These are phyloP conservation scores for Rhynchonycteris naso DNA, from an alignment of 2,797 vertebrate species.

Conservation along the genomic window DNA sequence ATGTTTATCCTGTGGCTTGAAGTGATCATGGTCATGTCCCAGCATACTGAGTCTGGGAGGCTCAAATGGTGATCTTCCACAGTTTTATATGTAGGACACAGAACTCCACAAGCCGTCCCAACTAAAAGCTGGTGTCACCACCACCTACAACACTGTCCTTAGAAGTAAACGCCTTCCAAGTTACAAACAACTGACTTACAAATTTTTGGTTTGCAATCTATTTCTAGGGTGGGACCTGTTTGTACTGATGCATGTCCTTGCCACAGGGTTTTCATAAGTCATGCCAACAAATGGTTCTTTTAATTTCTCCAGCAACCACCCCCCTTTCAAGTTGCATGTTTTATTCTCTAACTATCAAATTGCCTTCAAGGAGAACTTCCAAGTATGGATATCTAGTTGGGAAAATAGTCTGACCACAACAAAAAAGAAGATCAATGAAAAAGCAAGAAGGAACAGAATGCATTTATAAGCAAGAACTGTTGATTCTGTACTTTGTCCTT, in stretches of 20 bases:
- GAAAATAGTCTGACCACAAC: conserved; percentile 25
- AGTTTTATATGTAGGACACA: neutral
- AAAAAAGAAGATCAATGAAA: conserved; percentile 42
- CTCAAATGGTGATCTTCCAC: neutral
- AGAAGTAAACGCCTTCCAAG: neutral
- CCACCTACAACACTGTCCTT: neutral
- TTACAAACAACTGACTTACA: conserved; percentile 34
- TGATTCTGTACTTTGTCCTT: conserved; percentile 66
- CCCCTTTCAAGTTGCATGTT: conserved; percentile 12
- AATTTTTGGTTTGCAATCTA: conserved; percentile 14
- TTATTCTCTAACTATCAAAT: conserved; percentile 17
- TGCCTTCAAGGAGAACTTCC: conserved; percentile 16
- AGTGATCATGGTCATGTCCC: neutral
- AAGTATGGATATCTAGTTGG: neutral
- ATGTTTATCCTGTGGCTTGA: neutral
- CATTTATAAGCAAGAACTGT: conserved; percentile 18
- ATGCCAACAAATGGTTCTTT: conserved; percentile 13
- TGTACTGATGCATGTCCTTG: conserved; percentile 39
- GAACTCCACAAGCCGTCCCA: neutral
- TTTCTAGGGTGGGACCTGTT: conserved; percentile 28
- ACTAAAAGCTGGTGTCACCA: neutral
- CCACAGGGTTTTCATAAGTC: neutral
- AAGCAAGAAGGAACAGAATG: conserved; percentile 11
- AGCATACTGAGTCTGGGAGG: neutral
- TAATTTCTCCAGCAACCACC: conserved; percentile 38